A percentile compares a stretch with the other conserved stretches of the same genome.
Evolutionary conservation across 2,888 invertebrate species (phyloP).

Genomic region (Pammene fasciana): DNA sequence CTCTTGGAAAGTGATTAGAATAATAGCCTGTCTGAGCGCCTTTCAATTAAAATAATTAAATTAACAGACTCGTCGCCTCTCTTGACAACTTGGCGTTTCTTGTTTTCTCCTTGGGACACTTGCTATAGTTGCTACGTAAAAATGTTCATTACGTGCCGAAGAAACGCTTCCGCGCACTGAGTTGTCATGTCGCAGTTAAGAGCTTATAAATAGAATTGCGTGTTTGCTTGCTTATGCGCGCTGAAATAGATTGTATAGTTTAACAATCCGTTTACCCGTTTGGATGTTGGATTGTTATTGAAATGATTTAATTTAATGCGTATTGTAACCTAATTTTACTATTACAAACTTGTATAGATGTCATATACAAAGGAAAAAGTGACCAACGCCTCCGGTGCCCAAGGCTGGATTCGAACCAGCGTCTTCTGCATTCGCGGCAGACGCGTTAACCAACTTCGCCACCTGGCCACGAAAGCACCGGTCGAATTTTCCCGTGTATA

Average conservation of each 20-base stretch:
- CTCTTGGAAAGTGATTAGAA: neutral
- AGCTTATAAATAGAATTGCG: constrained; percentile 13
- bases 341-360: no score
- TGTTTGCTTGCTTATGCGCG: neutral
- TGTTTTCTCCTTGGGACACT: constrained; percentile 44
- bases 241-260: neutral
- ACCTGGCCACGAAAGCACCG: no score
- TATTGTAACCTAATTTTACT: neutral
- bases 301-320: neutral
- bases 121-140: constrained; percentile 7
- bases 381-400: no score
- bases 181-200: constrained; percentile 1
- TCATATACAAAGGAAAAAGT: no score
- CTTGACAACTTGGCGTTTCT: constrained; percentile 44
- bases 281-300: neutral
- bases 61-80: constrained; percentile 45
- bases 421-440: no score
- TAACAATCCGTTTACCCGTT: neutral
- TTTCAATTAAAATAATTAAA: constrained; percentile 47
- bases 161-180: constrained; percentile 3
- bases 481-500: no score
- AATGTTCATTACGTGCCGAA: constrained; percentile 21
- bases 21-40: constrained; percentile 37
- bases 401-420: no score
- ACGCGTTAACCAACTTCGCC: no score